phyloP scores from a whole-genome alignment of 2,888 invertebrate species.

The Siphonodentalium dalli region DNA sequence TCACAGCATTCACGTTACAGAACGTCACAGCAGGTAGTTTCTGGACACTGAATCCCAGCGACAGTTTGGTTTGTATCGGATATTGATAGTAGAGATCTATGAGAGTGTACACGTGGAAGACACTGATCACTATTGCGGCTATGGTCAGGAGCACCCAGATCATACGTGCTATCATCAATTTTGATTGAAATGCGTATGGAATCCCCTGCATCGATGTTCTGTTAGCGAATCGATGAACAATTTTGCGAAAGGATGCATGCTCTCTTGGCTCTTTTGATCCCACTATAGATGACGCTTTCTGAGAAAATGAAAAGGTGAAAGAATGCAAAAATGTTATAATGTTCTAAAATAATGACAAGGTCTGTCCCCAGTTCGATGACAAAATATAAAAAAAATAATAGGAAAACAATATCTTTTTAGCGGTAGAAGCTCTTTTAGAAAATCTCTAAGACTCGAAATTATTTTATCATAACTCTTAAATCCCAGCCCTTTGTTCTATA shows the following conservation, averaged over 20 bases:
- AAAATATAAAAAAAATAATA: no score
- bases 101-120: constrained; percentile 36
- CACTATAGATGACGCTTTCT: no score
- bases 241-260: constrained; percentile 31
- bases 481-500: no score
- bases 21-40: constrained; percentile 32
- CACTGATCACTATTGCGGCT: constrained; percentile 27
- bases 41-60: constrained; percentile 27
- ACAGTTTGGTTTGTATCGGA: constrained; percentile 30
- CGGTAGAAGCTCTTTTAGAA: no score
- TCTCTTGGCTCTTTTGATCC: no score
- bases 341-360: no score
- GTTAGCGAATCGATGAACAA: constrained; percentile 37
- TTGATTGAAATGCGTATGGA: constrained; percentile 38
- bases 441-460: no score
- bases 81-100: constrained; percentile 29
- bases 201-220: constrained; percentile 45
- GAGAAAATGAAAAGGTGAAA: no score
- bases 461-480: no score
- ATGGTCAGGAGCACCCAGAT: constrained; percentile 34
- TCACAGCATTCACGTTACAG: constrained; percentile 33
- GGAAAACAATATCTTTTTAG: no score
- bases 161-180: constrained; percentile 28
- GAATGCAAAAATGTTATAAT: no score
- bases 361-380: no score